These are phyloP conservation scores for Dioctria rufipes DNA, from an alignment of 2,888 invertebrate species.

Conservation along the genomic window DNA sequence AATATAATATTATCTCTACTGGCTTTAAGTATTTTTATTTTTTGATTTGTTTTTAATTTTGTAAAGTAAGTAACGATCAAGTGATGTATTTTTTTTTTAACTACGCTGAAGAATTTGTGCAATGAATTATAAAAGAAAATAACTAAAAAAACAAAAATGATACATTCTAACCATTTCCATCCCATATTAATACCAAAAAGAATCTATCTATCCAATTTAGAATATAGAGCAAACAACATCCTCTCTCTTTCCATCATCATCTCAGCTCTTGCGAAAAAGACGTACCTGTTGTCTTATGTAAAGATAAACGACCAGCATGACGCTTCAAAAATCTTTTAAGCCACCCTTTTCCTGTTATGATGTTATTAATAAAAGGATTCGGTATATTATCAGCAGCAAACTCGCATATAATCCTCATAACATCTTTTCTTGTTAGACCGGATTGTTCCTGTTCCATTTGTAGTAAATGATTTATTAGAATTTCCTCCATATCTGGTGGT, in stretches of 20 bases:
- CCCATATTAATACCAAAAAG: conserved; percentile 5
- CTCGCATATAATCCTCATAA: conserved; percentile 35
- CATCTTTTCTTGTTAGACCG: conserved; percentile 17
- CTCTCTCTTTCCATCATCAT: too few species aligned
- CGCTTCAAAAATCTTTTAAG: conserved; percentile 40
- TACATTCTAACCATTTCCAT: neutral
- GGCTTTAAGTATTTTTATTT: too few species aligned
- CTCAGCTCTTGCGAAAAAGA: conserved; percentile 31
- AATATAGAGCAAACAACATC: neutral
- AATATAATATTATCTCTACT: too few species aligned
- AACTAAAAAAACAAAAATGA: too few species aligned
- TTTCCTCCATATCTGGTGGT: conserved; percentile 22
- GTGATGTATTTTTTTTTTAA: neutral
- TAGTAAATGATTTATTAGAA: conserved; percentile 29
- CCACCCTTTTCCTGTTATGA: conserved; percentile 20
- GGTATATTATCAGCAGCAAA: conserved; percentile 26
- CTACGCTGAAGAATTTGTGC: conserved; percentile 1
- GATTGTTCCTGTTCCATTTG: conserved; percentile 23
- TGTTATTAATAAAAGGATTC: conserved; percentile 26
- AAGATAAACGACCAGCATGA: conserved; percentile 37
- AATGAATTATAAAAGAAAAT: neutral
- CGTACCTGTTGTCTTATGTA: conserved; percentile 44
- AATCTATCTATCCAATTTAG: conserved; percentile 31
- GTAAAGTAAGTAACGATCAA: too few species aligned
- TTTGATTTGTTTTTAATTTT: too few species aligned